Conservation (phyloP, 2,888 invertebrate genomes). For the Platycnemis pennipes region DNA sequence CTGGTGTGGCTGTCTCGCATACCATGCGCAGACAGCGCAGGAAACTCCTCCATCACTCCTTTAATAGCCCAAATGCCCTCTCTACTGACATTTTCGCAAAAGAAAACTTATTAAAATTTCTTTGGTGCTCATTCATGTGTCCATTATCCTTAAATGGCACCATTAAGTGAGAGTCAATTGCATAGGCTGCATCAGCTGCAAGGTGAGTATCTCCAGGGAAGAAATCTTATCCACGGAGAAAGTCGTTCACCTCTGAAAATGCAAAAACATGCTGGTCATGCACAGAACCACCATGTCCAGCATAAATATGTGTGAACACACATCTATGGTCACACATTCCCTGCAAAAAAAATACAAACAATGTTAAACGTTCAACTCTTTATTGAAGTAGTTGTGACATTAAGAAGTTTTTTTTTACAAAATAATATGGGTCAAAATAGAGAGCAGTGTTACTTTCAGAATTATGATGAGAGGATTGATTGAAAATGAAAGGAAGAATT, state of each 20-base stretch:
- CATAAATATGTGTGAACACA: not conserved
- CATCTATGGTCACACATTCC: not conserved
- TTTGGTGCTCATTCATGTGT: not conserved
- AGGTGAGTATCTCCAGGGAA: not conserved
- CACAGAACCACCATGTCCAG: not conserved
- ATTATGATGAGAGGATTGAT: not conserved
- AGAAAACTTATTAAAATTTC: not conserved
- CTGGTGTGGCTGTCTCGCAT: not conserved
- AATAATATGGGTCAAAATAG: not conserved
- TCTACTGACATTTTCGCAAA: not conserved
- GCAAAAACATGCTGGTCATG: not conserved
- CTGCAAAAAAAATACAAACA: not conserved
- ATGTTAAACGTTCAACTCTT: not conserved
- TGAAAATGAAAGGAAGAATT: not conserved
- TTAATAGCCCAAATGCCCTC: not conserved
- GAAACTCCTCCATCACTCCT: not conserved
- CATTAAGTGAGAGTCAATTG: not conserved
- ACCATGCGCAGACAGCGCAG: not conserved
- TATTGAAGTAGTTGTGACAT: not conserved
- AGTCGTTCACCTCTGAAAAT: not conserved
- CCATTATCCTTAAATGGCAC: not conserved
- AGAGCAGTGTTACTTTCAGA: not conserved
- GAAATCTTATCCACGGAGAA: not conserved
- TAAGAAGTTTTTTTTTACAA: not conserved
- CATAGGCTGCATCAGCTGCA: not conserved